Base-by-base conservation (phyloP, 2,797 vertebrate genomes). In the Tympanoctomys barrerae region DNA sequence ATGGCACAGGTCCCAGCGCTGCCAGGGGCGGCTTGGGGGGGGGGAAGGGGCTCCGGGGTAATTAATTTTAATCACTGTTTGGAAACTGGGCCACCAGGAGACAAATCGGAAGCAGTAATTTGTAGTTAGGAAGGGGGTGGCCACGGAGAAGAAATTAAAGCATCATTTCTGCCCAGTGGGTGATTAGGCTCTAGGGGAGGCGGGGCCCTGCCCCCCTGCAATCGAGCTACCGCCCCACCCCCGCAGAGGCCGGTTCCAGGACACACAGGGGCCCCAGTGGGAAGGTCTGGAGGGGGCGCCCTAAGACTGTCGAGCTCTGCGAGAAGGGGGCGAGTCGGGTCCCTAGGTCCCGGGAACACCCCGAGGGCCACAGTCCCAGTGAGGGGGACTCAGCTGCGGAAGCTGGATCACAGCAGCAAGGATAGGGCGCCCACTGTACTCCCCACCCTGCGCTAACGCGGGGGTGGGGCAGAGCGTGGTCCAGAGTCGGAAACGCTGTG, bases 11-110 rank as follows among this genome's bases (percentile, higher is more conserved):
- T 87, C 84, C 52, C 59, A 0, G 12, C 62, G 87, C 78, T 68
- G 68, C 59, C 85, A 9, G 7, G 89, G 0, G 59, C 12, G 36
- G 13, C 3, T 7, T 3, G n/a, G 57, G 94, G 68, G 85, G 68
- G 85, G 39, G 39, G 39, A 39, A 4, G 59, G 14, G 14, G 42
- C 54, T 75, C 90, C 93, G 49, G 1, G 91, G 79, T 97, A 94
- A 97, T 97, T 97, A 96, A 97, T 96, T 97, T 94, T 97, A 97
- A 97, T 98, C 92, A 70, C 90, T 86, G 89, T 96, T 97, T 96
- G 95, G 96, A 96, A 96, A 97, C 78, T 89, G 89, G 91, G 91
- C 91, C 11, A 1, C 91, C 96, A 82, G 92, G 61, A 85, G 87
- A 71, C 57, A 71, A 93, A 54, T 81, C 26, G 1, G 77, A 94